Evolutionary conservation across 2,797 vertebrate genomes (phyloP), one percentile per base, ranked within the genome.

Genomic region (Pantherophis alleghaniensis): DNA sequence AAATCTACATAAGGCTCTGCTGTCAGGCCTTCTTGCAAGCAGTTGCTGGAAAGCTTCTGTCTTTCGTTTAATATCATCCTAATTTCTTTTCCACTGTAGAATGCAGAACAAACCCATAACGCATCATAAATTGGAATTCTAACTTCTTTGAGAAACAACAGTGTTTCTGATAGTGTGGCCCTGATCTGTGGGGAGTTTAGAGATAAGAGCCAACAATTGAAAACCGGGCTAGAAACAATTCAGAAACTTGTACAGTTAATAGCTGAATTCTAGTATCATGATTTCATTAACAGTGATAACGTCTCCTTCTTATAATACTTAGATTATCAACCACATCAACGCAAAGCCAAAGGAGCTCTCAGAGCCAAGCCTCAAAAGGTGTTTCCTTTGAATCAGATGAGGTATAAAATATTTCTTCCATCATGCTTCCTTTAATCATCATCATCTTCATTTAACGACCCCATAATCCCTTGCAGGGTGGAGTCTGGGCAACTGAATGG

Each of bases 371-470:
- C 5, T 37, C 96, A 20, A 97, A 91, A 97, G 97, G 97, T 42
- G 94, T 97, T n/a, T 92, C 97, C 93, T 98, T 97, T 94, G 97
- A 98, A 59, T 98, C 98, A 60, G 97, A 97, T 93, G 97, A 98
- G 97, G 98, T 98, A 97, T 94, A 91, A 66, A 93, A 87, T 32
- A 28, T 51, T 90, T 37, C 26, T 1, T 0, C 42, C 90, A 87
- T 37, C 9, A 66, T 94, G 61, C 10, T 90, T 93, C 53, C 55
- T 88, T 86, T 61, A 61, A 83, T 53, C n/a, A 63, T 12, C 60
- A 11, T 61, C 60, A 11, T 61, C 24, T 61, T 61, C 60, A 61
- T 61, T 61, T 61, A 61, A 61, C 1, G 9, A 26, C 24, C 9
- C 3, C 60, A 61, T 61, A 3, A 61, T 61, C 60, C 24, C 24